Percentiles rank a stretch among this genome's conserved stretches.
These are phyloP conservation scores for Conistra vaccinii DNA, from an alignment of 2,888 invertebrate species.

Conservation along the genomic window DNA sequence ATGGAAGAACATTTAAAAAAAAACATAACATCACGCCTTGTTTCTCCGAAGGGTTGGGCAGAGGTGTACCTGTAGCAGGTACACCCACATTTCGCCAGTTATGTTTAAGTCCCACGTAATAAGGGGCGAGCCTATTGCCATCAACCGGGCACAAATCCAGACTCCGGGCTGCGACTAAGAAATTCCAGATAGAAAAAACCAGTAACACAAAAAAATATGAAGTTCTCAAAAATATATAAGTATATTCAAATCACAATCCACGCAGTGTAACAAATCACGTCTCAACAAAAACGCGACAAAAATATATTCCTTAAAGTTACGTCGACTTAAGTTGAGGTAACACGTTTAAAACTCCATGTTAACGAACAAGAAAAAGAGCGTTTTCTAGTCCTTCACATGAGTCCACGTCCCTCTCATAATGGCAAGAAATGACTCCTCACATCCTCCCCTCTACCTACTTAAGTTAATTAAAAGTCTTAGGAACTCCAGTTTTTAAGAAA, in stretches of 20 bases:
- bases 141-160: too few species aligned
- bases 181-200: too few species aligned
- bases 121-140: too few species aligned
- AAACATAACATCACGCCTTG: too few species aligned
- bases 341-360: slow-evolving; percentile 45
- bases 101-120: too few species aligned
- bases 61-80: too few species aligned
- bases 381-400: slow-evolving; percentile 72
- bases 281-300: background rate
- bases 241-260: background rate
- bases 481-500: slow-evolving; percentile 72
- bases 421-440: slow-evolving; percentile 72
- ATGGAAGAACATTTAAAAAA: too few species aligned
- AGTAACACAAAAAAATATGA: background rate
- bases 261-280: slow-evolving; percentile 23
- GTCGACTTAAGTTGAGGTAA: slow-evolving; percentile 20
- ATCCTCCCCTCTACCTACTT: slow-evolving; percentile 68
- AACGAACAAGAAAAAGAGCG: slow-evolving; percentile 56
- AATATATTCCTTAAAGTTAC: slow-evolving; percentile 8
- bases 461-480: slow-evolving; percentile 83
- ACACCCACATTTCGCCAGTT: too few species aligned
- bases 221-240: background rate
- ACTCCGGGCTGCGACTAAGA: too few species aligned
- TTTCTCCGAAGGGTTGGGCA: too few species aligned
- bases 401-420: slow-evolving; percentile 81